phyloP scores from a whole-genome alignment of 2,113 vertebrate species.

The Proteles cristata region DNA sequence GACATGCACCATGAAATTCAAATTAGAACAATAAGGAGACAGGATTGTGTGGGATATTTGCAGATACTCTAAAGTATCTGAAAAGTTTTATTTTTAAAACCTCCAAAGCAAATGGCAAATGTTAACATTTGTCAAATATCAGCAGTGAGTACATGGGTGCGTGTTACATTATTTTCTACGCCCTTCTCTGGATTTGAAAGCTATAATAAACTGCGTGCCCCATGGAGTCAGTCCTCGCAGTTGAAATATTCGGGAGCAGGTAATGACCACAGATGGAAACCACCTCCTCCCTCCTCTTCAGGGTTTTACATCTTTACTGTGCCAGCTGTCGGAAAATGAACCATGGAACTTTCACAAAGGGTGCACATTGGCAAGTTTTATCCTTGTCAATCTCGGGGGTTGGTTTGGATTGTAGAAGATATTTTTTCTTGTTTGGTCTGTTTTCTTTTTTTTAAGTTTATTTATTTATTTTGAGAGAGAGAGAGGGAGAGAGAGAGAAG shows the following conservation, averaged over 20 bases:
- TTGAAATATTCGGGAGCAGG: conserved; percentile 38
- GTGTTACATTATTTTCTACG: conserved; percentile 21
- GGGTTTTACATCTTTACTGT: conserved; percentile 31
- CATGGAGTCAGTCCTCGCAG: not conserved
- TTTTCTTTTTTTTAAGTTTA: not conserved
- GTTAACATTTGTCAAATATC: conserved; percentile 64
- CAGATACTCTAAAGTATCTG: not conserved
- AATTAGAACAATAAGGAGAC: conserved; percentile 36
- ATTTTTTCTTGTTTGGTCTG: not conserved
- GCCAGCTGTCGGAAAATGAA: conserved; percentile 54
- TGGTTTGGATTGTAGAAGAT: not conserved
- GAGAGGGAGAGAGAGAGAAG: too few species aligned
- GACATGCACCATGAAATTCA: not conserved
- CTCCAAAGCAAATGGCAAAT: conserved; percentile 41
- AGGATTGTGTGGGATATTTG: not conserved
- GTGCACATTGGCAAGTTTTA: conserved; percentile 23
- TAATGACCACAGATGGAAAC: conserved; percentile 63
- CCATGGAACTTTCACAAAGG: not conserved
- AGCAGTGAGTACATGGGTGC: not conserved
- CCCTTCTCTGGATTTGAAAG: conserved; percentile 29
- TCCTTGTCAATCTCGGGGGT: not conserved
- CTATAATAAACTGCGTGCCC: not conserved
- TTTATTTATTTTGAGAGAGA: too few species aligned
- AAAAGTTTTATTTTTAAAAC: conserved; percentile 47
- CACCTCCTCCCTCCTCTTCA: conserved; percentile 41